Conservation (phyloP, 2,888 invertebrate genomes). For the Cerastoderma edule region DNA sequence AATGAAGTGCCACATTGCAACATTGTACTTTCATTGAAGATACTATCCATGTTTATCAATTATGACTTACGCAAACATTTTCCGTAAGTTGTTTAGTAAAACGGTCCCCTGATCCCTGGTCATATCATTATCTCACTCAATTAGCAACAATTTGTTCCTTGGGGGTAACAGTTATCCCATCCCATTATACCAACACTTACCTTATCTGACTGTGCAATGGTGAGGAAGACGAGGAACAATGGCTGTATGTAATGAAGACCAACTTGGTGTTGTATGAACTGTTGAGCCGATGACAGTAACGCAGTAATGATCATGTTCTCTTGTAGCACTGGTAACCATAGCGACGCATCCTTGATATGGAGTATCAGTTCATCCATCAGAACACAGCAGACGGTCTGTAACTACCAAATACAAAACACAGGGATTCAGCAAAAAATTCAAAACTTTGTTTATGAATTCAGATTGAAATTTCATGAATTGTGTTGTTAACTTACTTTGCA, state of each 20-base stretch:
- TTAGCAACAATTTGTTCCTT: neutral
- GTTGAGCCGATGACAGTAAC: constrained; percentile 74
- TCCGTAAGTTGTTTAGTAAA: too few relatives aligned
- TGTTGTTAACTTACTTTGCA: too few relatives aligned
- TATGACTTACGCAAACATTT: too few relatives aligned
- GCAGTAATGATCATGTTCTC: constrained; percentile 73
- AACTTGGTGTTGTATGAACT: constrained; percentile 76
- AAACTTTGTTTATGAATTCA: too few relatives aligned
- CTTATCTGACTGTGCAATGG: constrained; percentile 74
- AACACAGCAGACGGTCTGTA: constrained; percentile 74
- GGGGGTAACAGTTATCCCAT: neutral
- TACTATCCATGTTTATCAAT: too few relatives aligned
- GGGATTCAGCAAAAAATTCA: too few relatives aligned
- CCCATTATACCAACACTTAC: constrained; percentile 48
- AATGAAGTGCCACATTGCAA: too few relatives aligned
- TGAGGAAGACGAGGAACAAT: constrained; percentile 72
- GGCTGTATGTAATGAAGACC: constrained; percentile 78
- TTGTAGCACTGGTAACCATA: constrained; percentile 76
- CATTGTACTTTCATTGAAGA: too few relatives aligned
- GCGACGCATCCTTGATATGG: constrained; percentile 57
- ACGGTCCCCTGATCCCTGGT: too few relatives aligned
- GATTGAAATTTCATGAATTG: too few relatives aligned
- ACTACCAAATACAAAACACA: too few relatives aligned
- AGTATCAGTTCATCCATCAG: constrained; percentile 76
- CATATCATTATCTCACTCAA: too few relatives aligned